Evolutionary conservation across 2,113 vertebrate genomes (phyloP).

Genomic region (Ophthalmolycus amberensis): DNA sequence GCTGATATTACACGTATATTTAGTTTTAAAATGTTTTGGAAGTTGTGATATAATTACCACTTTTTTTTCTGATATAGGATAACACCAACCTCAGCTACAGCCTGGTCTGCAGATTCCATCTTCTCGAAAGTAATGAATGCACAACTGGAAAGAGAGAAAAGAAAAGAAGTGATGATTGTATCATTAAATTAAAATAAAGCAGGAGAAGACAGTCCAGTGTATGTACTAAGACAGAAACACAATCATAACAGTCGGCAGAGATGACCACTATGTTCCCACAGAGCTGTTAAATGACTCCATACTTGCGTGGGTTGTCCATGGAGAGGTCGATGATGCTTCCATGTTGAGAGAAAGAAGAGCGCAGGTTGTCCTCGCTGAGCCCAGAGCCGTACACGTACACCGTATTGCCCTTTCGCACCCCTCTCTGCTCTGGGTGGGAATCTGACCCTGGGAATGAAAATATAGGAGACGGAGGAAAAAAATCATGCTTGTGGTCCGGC

Average conservation of each 20-base stretch:
- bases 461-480: neutral
- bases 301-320: conserved; percentile 93
- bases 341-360: conserved; percentile 87
- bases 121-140: conserved; percentile 95
- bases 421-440: conserved; percentile 88
- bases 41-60: too few relatives aligned
- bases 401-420: conserved; percentile 91
- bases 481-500: neutral
- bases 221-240: neutral
- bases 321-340: conserved; percentile 94
- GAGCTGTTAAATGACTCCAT: conserved; percentile 22
- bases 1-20: too few relatives aligned
- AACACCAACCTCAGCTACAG: conserved; percentile 87
- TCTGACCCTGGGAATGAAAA: conserved; percentile 84
- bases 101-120: conserved; percentile 94
- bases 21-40: neutral
- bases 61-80: neutral
- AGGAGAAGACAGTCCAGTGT: neutral
- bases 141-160: conserved; percentile 80
- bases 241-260: neutral
- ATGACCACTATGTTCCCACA: neutral
- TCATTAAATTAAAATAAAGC: neutral
- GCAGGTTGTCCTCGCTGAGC: conserved; percentile 87
- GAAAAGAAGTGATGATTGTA: neutral
- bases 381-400: conserved; percentile 91